Percentiles rank a stretch among this genome's conserved stretches.
Evolutionary conservation across 2,797 vertebrate species (phyloP).

Genomic region (Gallinago solitaria): DNA sequence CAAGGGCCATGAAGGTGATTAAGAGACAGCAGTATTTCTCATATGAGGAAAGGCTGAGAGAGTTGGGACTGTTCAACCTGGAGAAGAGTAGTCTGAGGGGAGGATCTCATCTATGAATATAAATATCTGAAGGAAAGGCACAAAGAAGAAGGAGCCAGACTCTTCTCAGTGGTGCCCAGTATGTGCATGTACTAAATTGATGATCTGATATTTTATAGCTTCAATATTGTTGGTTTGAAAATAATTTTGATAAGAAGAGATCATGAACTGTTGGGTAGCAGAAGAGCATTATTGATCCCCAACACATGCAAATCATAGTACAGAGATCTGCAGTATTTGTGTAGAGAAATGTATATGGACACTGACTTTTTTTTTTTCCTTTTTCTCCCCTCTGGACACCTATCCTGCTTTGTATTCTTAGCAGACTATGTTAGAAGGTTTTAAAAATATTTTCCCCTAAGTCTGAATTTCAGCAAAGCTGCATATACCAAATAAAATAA

Average conservation of each 20-base stretch:
- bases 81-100: not conserved
- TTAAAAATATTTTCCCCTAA: not conserved
- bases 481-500: not conserved
- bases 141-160: not conserved
- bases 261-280: not conserved
- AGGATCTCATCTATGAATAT: not conserved
- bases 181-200: not conserved
- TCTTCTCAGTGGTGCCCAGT: no score
- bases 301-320: not conserved
- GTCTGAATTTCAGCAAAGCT: not conserved
- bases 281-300: not conserved
- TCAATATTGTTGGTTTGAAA: not conserved
- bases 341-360: not conserved
- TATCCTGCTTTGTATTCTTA: not conserved
- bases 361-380: not conserved
- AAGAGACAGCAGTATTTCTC: not conserved
- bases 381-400: not conserved
- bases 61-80: not conserved
- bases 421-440: not conserved
- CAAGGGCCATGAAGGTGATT: not conserved
- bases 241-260: not conserved
- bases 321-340: not conserved
- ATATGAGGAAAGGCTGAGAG: not conserved
- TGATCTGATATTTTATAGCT: not conserved
- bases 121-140: not conserved